Evolutionary conservation across 2,888 invertebrate genomes (phyloP).

Genomic region (Oxycera nigricornis): DNA sequence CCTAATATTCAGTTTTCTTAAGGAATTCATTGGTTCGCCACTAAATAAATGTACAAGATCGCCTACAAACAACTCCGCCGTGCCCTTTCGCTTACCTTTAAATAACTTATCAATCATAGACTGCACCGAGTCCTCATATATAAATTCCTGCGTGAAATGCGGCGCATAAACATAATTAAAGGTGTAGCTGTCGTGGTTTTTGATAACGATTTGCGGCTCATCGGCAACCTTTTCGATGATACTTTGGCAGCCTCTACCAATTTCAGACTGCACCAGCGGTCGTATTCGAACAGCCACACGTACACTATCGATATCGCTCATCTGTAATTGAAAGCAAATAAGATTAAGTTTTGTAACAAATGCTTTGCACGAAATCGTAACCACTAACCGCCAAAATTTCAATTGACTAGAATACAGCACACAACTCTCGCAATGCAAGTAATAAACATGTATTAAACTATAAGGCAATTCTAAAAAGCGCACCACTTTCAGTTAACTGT

Average conservation of each 20-base stretch:
- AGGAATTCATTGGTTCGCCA: too few relatives aligned
- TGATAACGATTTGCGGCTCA: conserved; percentile 74
- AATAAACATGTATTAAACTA: too few relatives aligned
- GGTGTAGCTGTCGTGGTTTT: conserved; percentile 76
- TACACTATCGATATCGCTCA: conserved; percentile 50
- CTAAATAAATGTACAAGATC: too few relatives aligned
- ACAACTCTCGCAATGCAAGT: too few relatives aligned
- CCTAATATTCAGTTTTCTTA: too few relatives aligned
- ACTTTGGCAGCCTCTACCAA: conserved; percentile 75
- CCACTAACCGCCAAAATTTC: conserved; percentile 1
- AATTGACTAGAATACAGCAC: neutral
- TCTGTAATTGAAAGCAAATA: conserved; percentile 13
- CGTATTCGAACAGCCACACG: conserved; percentile 83
- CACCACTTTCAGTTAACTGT: too few relatives aligned
- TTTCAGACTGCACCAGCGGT: conserved; percentile 78
- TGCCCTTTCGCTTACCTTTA: conserved; percentile 74
- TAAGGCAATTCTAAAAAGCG: too few relatives aligned
- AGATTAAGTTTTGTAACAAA: too few relatives aligned
- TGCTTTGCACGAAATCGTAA: too few relatives aligned
- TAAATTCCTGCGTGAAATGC: conserved; percentile 71
- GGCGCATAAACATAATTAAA: conserved; percentile 83
- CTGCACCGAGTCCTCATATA: conserved; percentile 77
- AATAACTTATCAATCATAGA: conserved; percentile 78
- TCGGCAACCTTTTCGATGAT: conserved; percentile 73
- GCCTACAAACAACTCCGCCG: too few relatives aligned